Base-by-base conservation (phyloP, 2,797 vertebrate species). In the Alosa sapidissima region DNA sequence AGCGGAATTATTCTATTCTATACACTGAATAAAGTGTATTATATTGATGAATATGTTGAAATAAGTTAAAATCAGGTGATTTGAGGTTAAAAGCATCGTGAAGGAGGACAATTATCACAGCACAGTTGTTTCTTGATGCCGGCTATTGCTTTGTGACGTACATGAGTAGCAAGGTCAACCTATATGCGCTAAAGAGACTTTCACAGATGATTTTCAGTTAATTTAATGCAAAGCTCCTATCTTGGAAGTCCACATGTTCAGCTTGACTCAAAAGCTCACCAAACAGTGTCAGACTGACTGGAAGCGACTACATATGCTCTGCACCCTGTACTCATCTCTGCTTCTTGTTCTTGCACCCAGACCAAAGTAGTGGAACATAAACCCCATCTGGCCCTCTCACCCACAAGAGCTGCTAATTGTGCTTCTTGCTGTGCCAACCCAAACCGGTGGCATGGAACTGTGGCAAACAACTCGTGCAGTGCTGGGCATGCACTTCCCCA, bases 331-430 rank as follows among this genome's bases (percentile, higher is more conserved):
- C 33, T 19, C 14, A 11, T 75, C 5, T 75, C 68, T 45, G 36
- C 36, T 21, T 7, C 41, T 19, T 21, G 72, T 47, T 78, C 19
- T 78, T 47, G 16, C 72, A 47, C 19, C 19, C 11, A 45, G 16
- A 45, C 72, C 36, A 45, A 21, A 47, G 33, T 14, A 78, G 41
- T 72, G 45, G 36, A 78, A 78, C 41, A 78, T 72, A 3, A 72
- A 72, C 28, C 65, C 65, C 65, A 72, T 33, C 65, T 72, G 65
- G 65, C 33, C 65, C 33, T 72, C 65, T 36, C 65, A 72, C 65
- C 65, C 65, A 14, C 65, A 72, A 72, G 3, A 36, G 28, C 65
- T 28, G 4, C 65, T 72, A 45, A 78, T 78, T 78, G 16, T 14
- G 3, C 68, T 45, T 33, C 14, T 36, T 45, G 36, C 65, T 13